Percentiles rank a stretch among this genome's conserved stretches.
Evolutionary conservation across 2,888 invertebrate genomes (phyloP).

Genomic region (Hyalella azteca): DNA sequence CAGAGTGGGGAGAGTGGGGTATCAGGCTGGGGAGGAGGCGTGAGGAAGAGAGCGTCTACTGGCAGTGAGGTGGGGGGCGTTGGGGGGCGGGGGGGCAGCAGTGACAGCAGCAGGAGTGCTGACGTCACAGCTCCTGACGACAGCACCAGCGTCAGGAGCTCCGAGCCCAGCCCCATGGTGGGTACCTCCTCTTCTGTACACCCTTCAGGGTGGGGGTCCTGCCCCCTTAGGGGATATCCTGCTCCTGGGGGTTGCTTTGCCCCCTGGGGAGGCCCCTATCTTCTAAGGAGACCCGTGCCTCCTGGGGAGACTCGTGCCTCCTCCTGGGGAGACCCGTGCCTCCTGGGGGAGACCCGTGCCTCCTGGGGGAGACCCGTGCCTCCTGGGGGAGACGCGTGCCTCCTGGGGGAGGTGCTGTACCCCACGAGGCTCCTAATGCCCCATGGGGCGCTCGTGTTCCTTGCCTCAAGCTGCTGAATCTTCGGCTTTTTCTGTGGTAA

Average conservation of each 20-base stretch:
- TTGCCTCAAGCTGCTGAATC: too few species aligned
- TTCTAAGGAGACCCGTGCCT: neutral
- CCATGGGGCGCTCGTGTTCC: too few species aligned
- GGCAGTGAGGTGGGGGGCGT: conserved; percentile 54
- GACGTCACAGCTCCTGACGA: conserved; percentile 53
- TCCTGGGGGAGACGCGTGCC: neutral
- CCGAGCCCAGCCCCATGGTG: conserved; percentile 55
- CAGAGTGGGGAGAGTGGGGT: conserved; percentile 28
- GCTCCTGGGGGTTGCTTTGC: neutral
- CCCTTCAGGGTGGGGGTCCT: neutral
- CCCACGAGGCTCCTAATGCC: too few species aligned
- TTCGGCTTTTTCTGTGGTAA: too few species aligned
- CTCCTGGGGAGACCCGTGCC: neutral
- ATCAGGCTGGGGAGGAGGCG: conserved; percentile 16
- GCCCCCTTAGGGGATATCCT: neutral
- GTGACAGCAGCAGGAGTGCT: conserved; percentile 52
- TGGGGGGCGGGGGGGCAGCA: conserved; percentile 53
- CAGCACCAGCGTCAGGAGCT: conserved; percentile 50
- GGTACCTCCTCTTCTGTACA: neutral
- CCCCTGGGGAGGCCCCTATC: neutral
- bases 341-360: neutral
- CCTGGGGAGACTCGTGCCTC: neutral
- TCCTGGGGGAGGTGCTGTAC: too few species aligned
- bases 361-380: neutral
- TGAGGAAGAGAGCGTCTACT: conserved; percentile 52